Evolutionary conservation across 2,888 invertebrate genomes (phyloP), one percentile per base, ranked within the genome.

Genomic region (Patella pellucida): DNA sequence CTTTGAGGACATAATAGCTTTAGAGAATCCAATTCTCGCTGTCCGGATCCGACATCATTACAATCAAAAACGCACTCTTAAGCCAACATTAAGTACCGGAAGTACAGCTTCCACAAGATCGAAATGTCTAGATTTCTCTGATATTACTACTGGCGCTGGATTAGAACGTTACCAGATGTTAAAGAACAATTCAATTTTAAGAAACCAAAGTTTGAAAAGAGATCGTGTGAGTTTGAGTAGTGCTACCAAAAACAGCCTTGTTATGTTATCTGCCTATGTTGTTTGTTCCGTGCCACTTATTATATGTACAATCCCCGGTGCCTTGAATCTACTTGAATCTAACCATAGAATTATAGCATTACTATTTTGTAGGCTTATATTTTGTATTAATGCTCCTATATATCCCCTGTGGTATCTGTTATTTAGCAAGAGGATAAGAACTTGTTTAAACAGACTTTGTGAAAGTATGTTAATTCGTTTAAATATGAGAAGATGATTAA

Each of bases 371-470:
- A 82, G 84, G 31, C 74, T 88, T n/a, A 73, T 85, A 51, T 89
- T 89, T 77, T 87, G 83, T 76, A 68, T 88, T 12, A 89, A 89
- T 77, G 84, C 86, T 0, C 86, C 87, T 4, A 82, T 85, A 7
- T 89, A 88, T 73, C 88, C 89, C 0, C 76, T 86, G 9, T 89
- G 89, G 89, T 89, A 89, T 75, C 80, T 89, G 15, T 69, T 86
- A n/a, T 89, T 87, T 77, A 89, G 88, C 76, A 85, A 83, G 54
- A 83, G 88, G 0, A 89, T 89, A 0, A 79, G 85, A 50, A 85
- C 85, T 69, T 88, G 88, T 75, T 74, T 89, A 9, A 74, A 78
- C 9, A 78, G 84, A 23, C 76, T 89, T 16, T 76, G 81, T 52
- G 88, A 88, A 41, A 76, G 78, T 4, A 12, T 84, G 15, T n/a